Conservation (phyloP, 2,888 invertebrate species). For the Trichopria drosophilae region DNA sequence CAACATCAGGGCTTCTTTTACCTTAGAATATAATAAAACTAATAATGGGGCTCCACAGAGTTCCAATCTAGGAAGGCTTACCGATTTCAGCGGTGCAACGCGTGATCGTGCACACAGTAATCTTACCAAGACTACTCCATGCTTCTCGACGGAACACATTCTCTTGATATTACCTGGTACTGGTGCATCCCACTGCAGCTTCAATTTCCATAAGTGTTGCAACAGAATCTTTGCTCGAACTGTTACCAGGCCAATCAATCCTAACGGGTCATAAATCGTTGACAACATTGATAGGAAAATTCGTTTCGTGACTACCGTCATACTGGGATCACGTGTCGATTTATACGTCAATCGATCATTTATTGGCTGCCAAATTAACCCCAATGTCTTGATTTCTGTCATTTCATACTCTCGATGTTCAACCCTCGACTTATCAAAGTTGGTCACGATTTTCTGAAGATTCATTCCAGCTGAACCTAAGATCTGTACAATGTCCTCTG, state of each 20-base stretch:
- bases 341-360: conserved; percentile 10
- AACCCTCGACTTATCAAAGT: neutral
- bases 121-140: neutral
- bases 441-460: no score
- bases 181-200: conserved; percentile 26
- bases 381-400: conserved; percentile 10
- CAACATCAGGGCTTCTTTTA: conserved; percentile 13
- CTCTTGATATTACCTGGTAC: conserved; percentile 12
- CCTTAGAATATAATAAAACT: conserved; percentile 15
- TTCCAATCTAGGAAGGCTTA: conserved; percentile 29
- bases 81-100: conserved; percentile 29
- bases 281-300: conserved; percentile 11
- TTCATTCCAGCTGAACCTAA: no score
- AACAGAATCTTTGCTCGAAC: conserved; percentile 26
- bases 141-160: conserved; percentile 5
- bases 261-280: conserved; percentile 28
- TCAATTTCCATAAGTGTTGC: conserved; percentile 22
- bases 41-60: conserved; percentile 29
- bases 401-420: neutral
- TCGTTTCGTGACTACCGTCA: conserved; percentile 14
- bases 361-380: conserved; percentile 10
- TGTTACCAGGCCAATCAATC: conserved; percentile 25
- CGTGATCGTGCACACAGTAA: conserved; percentile 31
- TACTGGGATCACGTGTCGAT: neutral
- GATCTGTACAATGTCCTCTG: conserved; percentile 3